phyloP scores from a whole-genome alignment of 2,113 vertebrate species.

The Speoplatyrhinus poulsoni region DNA sequence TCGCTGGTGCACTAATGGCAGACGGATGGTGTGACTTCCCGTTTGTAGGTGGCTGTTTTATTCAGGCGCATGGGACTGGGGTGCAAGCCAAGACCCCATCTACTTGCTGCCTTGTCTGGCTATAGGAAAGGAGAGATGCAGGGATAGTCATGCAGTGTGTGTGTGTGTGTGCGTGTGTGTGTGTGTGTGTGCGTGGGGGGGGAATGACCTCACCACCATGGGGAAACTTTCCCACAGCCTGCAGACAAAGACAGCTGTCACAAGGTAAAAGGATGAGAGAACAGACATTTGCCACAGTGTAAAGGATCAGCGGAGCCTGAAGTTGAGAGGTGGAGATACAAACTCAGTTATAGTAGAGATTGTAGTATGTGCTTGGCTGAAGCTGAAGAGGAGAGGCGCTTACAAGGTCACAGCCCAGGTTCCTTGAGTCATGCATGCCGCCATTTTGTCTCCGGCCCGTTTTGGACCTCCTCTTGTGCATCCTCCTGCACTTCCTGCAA shows the following conservation, averaged over 20 bases:
- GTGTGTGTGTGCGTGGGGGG: constrained; percentile 34
- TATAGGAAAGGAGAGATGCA: constrained; percentile 33
- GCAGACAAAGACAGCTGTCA: constrained; percentile 79
- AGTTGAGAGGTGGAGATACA: constrained; percentile 23
- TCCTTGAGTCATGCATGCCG: background rate
- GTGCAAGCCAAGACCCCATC: background rate
- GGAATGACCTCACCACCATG: constrained; percentile 79
- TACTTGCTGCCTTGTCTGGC: constrained; percentile 34
- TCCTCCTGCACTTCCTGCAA: constrained; percentile 50
- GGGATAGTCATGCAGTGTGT: constrained; percentile 23
- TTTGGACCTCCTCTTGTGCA: constrained; percentile 44
- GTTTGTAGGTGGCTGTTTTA: background rate
- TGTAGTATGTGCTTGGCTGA: background rate
- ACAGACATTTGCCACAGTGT: constrained; percentile 75
- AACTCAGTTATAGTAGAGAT: constrained; percentile 19
- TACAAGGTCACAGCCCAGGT: background rate
- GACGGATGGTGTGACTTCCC: background rate
- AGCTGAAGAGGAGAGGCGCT: too few species aligned
- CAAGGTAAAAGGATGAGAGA: constrained; percentile 77
- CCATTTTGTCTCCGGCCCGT: background rate
- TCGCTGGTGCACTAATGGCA: background rate
- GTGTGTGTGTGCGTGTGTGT: constrained; percentile 31
- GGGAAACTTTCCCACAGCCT: constrained; percentile 82
- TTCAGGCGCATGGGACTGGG: too few species aligned
- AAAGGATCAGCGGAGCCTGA: constrained; percentile 39